Evolutionary conservation across 2,113 vertebrate species (phyloP).

Genomic region (Periophthalmus modestus): DNA sequence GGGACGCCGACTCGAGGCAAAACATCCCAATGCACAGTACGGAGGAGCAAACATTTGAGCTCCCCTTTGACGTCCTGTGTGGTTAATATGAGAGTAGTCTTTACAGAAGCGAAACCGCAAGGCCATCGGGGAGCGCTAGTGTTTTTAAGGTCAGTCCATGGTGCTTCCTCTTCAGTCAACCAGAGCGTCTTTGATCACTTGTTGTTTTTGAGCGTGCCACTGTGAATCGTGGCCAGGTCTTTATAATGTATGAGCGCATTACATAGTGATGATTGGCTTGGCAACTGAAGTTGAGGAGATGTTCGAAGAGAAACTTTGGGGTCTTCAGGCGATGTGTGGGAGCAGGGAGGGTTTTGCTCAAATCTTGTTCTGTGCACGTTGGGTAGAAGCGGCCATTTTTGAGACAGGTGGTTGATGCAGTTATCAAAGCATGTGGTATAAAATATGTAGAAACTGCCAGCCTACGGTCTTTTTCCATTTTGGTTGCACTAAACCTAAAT

Average conservation of each 20-base stretch:
- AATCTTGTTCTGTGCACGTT: not conserved
- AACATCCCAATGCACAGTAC: slow-evolving; percentile 65
- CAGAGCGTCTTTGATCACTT: slow-evolving; percentile 71
- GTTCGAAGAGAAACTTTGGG: slow-evolving; percentile 37
- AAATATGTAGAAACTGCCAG: not conserved
- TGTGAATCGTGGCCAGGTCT: slow-evolving; percentile 68
- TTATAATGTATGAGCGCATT: slow-evolving; percentile 74
- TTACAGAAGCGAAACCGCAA: slow-evolving; percentile 63
- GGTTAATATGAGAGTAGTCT: slow-evolving; percentile 81
- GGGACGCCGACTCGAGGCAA: slow-evolving; percentile 63
- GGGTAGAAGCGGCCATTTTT: not conserved
- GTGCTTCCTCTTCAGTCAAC: slow-evolving; percentile 64
- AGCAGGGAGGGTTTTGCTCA: not conserved
- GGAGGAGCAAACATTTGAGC: slow-evolving; percentile 67
- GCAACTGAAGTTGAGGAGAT: slow-evolving; percentile 62
- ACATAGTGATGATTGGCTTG: slow-evolving; percentile 73
- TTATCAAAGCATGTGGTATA: not conserved
- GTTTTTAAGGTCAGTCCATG: slow-evolving; percentile 79
- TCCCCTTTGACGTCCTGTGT: slow-evolving; percentile 54
- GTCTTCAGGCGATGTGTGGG: not conserved
- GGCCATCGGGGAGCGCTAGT: slow-evolving; percentile 56
- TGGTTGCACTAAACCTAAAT: no score
- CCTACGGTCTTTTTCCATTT: no score
- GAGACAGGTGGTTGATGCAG: not conserved
- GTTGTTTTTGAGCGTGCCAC: slow-evolving; percentile 71